phyloP scores from a whole-genome alignment of 2,888 invertebrate species.

The Cephalotes varians region DNA sequence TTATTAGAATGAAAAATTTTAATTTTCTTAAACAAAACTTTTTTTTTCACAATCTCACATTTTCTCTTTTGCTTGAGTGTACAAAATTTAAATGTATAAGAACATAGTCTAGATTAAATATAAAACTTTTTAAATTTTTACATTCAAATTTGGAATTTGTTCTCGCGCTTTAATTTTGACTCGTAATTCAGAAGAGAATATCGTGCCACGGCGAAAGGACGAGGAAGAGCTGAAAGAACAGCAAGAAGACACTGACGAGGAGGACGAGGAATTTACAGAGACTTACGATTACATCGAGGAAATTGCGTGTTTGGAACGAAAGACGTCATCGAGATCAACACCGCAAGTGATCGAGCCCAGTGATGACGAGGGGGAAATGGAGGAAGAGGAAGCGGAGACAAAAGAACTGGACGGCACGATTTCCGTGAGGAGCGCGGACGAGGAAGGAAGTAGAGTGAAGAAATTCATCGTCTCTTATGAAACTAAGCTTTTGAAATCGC shows the following conservation, averaged over 20 bases:
- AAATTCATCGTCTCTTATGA: constrained; percentile 84
- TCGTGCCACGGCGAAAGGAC: neutral
- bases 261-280: constrained; percentile 67
- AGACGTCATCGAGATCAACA: constrained; percentile 40
- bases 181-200: constrained; percentile 30
- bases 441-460: constrained; percentile 81
- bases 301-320: constrained; percentile 62
- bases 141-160: neutral
- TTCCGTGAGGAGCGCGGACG: constrained; percentile 80
- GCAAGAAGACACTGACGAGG: constrained; percentile 60
- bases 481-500: constrained; percentile 80
- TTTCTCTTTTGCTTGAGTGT: too few species aligned
- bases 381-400: constrained; percentile 77
- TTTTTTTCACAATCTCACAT: neutral
- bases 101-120: neutral
- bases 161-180: neutral
- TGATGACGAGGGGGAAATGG: constrained; percentile 61
- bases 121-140: neutral
- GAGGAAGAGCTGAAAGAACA: constrained; percentile 56
- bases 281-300: constrained; percentile 68
- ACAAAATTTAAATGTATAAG: neutral
- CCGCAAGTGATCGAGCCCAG: constrained; percentile 74
- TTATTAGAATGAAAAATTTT: neutral
- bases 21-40: neutral
- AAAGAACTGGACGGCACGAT: constrained; percentile 81